Percentiles rank a stretch among this genome's conserved stretches.
These are phyloP conservation scores for Netelia inedita DNA, from an alignment of 2,888 invertebrate species.

Conservation along the genomic window DNA sequence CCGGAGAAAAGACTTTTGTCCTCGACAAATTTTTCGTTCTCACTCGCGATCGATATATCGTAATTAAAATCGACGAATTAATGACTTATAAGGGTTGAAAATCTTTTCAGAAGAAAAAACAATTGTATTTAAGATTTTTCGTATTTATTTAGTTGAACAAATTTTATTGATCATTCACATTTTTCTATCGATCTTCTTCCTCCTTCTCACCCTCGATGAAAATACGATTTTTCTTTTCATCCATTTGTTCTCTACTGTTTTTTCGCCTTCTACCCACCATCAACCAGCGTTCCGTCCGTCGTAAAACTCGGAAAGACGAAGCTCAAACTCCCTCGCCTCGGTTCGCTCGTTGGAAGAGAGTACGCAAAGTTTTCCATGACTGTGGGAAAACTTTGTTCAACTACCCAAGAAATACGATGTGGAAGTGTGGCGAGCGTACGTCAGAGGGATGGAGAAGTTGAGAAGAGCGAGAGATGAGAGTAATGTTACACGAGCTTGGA, in stretches of 20 bases:
- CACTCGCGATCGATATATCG: background rate
- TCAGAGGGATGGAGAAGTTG: constrained; percentile 42
- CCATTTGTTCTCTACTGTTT: background rate
- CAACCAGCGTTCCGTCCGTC: constrained; percentile 24
- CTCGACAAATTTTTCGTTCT: constrained; percentile 28
- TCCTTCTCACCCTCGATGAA: background rate
- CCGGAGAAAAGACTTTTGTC: constrained; percentile 1
- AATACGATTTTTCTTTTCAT: constrained; percentile 18
- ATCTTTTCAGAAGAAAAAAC: background rate
- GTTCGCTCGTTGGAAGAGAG: constrained; percentile 39
- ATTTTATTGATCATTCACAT: background rate
- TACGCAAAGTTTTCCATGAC: constrained; percentile 68
- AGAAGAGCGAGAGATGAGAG: constrained; percentile 55
- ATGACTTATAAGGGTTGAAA: background rate
- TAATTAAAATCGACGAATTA: constrained; percentile 1
- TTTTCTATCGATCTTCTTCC: background rate
- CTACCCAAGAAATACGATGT: constrained; percentile 61
- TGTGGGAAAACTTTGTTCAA: constrained; percentile 64
- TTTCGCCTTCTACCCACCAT: background rate
- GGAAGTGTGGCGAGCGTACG: constrained; percentile 9
- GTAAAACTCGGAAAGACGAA: constrained; percentile 53
- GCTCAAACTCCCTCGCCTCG: constrained; percentile 49
- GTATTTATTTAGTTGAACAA: background rate
- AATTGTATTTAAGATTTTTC: no score
- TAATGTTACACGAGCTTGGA: constrained; percentile 52